Base-by-base conservation (phyloP, 1,140 invertebrate genomes). In the Chionoecetes opilio region DNA sequence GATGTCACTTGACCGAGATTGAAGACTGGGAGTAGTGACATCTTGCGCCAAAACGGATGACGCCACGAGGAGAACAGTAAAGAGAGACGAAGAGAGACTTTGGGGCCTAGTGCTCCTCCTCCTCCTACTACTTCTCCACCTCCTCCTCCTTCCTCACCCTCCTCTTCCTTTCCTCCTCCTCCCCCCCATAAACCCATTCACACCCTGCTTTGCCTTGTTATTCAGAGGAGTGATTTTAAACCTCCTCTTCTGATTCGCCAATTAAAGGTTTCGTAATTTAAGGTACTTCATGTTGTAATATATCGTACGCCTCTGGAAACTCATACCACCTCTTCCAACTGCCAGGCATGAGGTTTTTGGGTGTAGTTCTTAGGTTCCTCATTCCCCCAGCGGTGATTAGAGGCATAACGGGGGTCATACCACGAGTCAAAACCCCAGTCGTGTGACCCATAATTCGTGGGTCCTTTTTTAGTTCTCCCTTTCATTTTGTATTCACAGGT, bases 321-420 rank as follows among this genome's bases (percentile, higher is more conserved):
- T 75, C 63, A 26, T 75, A 75, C 63, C 63, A 75, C 63, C 63
- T 26, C 0, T 26, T 11, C 6, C 21, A 26, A 5, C 6, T n/a
- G 6, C 8, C 3, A 75, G 21, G 63, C 11, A 26, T 21, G 11
- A 6, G 63, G 63, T 75, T 2, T 1, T 75, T 75, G 6, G 8
- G n/a, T n/a, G 63, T 75, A 1, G 63, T 75, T n/a, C 21, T n/a
- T 14, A 5, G 26, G 29, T n/a, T n/a, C 17, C 82, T 87, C 84
- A 32, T 87, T 11, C 9, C 41, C 93, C 93, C 93, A 94, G 32
- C 93, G 93, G 82, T 94, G 93, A 14, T 94, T 94, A 26, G 17
- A 17, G 26, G 87, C 34, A 38, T 82, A 94, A 9, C 34, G 21
- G 1, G 93, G 93, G 31, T 94, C 93, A 75, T 84, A 94, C 93